Percentiles rank a stretch among this genome's conserved stretches.
These are phyloP conservation scores for Xiphorhynchus erythropygius DNA, from an alignment of 2,797 vertebrate genomes.

Conservation along the genomic window DNA sequence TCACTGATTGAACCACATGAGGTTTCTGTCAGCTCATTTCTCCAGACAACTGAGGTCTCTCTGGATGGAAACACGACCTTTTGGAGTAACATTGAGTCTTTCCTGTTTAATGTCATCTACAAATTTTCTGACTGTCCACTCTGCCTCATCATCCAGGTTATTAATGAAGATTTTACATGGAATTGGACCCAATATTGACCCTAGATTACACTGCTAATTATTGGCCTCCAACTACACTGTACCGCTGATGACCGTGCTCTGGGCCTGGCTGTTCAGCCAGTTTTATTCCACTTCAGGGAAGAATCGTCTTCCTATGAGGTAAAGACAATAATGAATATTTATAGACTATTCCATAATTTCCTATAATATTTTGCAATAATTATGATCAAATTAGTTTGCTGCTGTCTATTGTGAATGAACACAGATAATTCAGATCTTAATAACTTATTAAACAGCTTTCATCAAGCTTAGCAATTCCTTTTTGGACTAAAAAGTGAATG, in stretches of 20 bases:
- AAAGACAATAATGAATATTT: not conserved
- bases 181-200: not conserved
- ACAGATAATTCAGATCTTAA: not conserved
- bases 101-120: not conserved
- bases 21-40: not conserved
- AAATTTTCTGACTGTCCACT: not conserved
- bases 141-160: not conserved
- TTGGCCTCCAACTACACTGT: not conserved
- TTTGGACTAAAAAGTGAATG: not conserved
- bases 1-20: not conserved
- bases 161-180: not conserved
- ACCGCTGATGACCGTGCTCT: not conserved
- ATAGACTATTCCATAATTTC: not conserved
- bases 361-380: not conserved
- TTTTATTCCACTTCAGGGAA: not conserved
- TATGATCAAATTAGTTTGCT: not conserved
- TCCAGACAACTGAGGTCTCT: not conserved
- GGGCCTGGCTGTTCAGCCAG: not conserved
- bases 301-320: not conserved
- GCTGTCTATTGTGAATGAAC: not conserved
- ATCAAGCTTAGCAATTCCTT: not conserved
- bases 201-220: not conserved
- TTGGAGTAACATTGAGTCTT: not conserved
- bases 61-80: not conserved
- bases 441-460: not conserved